These are phyloP conservation scores for Cerastoderma edule DNA, from an alignment of 2,888 invertebrate genomes.

Conservation along the genomic window DNA sequence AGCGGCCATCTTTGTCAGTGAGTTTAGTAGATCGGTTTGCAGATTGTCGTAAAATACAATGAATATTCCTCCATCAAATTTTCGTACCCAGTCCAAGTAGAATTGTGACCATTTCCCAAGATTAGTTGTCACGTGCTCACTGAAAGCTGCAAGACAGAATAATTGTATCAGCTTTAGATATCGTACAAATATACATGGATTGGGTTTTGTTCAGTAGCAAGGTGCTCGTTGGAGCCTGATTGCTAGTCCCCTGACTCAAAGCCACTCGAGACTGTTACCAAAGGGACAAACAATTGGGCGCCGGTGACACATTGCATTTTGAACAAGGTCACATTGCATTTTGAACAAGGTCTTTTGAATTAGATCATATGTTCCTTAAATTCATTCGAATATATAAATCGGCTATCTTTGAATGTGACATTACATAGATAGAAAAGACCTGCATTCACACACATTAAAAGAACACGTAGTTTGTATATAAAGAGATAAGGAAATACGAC, in stretches of 20 bases:
- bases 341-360: too few species aligned
- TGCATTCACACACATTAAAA: too few species aligned
- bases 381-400: too few species aligned
- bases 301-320: not conserved
- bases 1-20: conserved; percentile 15
- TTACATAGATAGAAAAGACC: too few species aligned
- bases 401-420: too few species aligned
- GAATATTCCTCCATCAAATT: conserved; percentile 9
- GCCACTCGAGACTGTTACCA: not conserved
- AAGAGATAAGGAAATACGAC: too few species aligned
- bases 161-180: not conserved
- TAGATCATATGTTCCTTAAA: too few species aligned
- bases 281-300: not conserved
- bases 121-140: not conserved
- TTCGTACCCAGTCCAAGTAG: conserved; percentile 2
- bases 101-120: not conserved
- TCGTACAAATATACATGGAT: too few species aligned
- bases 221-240: not conserved
- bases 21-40: conserved; percentile 12
- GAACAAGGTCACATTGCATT: too few species aligned
- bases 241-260: not conserved
- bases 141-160: conserved; percentile 12
- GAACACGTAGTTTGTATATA: too few species aligned
- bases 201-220: not conserved
- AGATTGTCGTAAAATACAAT: not conserved